A percentile compares a stretch with the other conserved stretches of the same genome.
These are phyloP conservation scores for Protonibea diacanthus DNA, from an alignment of 2,797 vertebrate species.

Conservation along the genomic window DNA sequence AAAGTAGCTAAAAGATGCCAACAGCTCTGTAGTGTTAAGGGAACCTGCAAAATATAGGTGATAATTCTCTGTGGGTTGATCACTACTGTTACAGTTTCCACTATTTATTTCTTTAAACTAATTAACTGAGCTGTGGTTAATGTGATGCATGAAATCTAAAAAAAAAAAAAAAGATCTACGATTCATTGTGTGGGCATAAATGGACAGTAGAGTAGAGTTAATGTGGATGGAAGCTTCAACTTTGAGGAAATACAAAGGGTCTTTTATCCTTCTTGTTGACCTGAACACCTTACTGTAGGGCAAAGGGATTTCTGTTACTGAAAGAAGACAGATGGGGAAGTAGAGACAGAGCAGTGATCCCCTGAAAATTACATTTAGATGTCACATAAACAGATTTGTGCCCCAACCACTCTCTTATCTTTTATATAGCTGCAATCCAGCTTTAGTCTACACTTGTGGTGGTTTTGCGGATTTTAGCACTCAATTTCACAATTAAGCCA, in stretches of 20 bases:
- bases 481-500: conserved; percentile 35
- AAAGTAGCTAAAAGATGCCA: not conserved
- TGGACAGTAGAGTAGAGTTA: not conserved
- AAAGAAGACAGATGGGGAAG: conserved; percentile 1
- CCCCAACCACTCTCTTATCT: conserved; percentile 40
- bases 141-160: not conserved
- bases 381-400: conserved; percentile 49
- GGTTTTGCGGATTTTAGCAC: conserved; percentile 17
- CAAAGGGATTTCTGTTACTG: conserved; percentile 28
- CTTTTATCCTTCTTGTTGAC: conserved; percentile 3
- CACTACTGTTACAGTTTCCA: not conserved
- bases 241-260: conserved; percentile 9
- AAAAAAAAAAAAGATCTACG: not conserved
- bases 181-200: not conserved
- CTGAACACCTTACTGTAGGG: not conserved
- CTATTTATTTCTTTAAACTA: too few relatives aligned
- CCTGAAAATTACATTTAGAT: conserved; percentile 49
- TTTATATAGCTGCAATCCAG: conserved; percentile 45
- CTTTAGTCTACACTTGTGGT: conserved; percentile 54
- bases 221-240: not conserved
- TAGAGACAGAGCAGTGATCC: conserved; percentile 20
- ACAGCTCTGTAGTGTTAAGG: not conserved
- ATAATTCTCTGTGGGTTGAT: not conserved
- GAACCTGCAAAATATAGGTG: not conserved
- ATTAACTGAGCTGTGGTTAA: not conserved